Evolutionary conservation across 2,113 vertebrate species (phyloP).

Genomic region (Oryzias woworae): DNA sequence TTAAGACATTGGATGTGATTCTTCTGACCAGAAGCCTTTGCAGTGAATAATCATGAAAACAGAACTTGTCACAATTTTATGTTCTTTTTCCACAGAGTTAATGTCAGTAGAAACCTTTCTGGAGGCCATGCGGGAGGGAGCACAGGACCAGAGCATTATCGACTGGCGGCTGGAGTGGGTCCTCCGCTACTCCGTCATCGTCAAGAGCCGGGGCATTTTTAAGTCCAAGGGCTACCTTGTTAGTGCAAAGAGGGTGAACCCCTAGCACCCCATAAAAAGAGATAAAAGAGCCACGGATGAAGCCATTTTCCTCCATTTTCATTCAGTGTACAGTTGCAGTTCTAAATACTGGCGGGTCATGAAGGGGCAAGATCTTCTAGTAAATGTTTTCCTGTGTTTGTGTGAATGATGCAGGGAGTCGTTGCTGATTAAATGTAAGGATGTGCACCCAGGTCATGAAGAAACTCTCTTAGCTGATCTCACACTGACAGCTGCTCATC

Average conservation of each 20-base stretch:
- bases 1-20: too few relatives aligned
- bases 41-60: too few relatives aligned
- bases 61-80: too few relatives aligned
- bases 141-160: conserved; percentile 72
- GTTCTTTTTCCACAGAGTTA: conserved; percentile 79
- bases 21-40: too few relatives aligned
- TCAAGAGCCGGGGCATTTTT: conserved; percentile 97
- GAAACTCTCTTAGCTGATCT: too few relatives aligned
- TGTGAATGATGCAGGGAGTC: conserved; percentile 11
- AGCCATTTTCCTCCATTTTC: conserved; percentile 48
- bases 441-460: too few relatives aligned
- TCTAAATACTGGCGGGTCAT: too few relatives aligned
- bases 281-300: conserved; percentile 33
- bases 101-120: conserved; percentile 90
- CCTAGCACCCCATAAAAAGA: conserved; percentile 35
- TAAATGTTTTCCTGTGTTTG: too few relatives aligned
- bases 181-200: conserved; percentile 94
- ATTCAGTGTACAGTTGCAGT: background rate
- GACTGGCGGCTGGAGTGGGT: conserved; percentile 94
- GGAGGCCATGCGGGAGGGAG: conserved; percentile 86
- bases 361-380: too few relatives aligned
- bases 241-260: conserved; percentile 84
- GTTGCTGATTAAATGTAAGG: background rate
- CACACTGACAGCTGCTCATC: conserved; percentile 2
- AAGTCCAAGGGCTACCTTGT: conserved; percentile 97